A percentile compares a stretch with the other conserved stretches of the same genome.
These are phyloP conservation scores for Bimastos eiseni DNA, from an alignment of 2,888 invertebrate genomes.

Conservation along the genomic window DNA sequence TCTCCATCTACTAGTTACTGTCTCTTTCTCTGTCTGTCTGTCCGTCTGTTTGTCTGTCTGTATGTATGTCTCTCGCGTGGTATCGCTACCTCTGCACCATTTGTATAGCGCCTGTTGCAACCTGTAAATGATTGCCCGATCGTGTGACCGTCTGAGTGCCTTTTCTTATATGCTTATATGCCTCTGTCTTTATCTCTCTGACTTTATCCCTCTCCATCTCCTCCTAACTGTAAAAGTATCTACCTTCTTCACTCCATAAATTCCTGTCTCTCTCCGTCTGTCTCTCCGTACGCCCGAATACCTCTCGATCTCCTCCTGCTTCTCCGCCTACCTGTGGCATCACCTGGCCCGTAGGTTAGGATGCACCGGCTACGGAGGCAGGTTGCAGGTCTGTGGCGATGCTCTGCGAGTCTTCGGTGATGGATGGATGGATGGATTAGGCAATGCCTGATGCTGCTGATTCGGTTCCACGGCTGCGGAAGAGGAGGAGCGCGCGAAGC, in stretches of 20 bases:
- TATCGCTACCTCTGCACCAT: no score
- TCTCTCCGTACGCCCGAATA: not conserved
- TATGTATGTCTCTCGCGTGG: no score
- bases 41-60: no score
- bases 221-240: not conserved
- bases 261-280: not conserved
- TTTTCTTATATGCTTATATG: no score
- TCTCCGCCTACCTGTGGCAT: not conserved
- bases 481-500: not conserved
- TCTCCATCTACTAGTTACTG: no score
- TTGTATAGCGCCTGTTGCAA: no score
- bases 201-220: no score
- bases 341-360: not conserved
- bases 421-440: slow-evolving; percentile 13
- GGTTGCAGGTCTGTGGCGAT: not conserved
- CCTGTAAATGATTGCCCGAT: no score
- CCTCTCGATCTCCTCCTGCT: not conserved
- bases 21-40: no score
- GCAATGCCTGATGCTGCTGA: not conserved
- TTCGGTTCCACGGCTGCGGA: no score
- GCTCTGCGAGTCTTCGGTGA: not conserved
- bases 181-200: no score
- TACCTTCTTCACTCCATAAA: not conserved
- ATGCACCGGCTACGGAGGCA: not conserved
- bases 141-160: no score